Conservation (phyloP, 2,888 invertebrate species). For the Lasioglossum villosulum region DNA sequence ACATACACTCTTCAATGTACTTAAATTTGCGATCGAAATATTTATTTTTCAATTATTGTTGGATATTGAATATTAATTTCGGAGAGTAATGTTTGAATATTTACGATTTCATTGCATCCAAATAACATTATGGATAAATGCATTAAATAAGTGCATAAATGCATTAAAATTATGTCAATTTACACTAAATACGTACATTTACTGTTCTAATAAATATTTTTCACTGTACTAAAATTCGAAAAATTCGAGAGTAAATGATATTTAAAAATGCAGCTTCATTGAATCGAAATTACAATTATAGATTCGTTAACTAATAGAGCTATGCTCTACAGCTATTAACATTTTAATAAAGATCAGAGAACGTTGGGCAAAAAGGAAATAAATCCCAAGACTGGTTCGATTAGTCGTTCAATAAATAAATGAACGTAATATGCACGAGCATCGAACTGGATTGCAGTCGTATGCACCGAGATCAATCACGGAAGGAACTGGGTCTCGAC, state of each 20-base stretch:
- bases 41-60: too few species aligned
- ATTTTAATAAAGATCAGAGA: constrained; percentile 10
- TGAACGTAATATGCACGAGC: constrained; percentile 16
- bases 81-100: too few species aligned
- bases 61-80: too few species aligned
- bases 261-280: neutral
- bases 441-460: constrained; percentile 11
- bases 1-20: neutral
- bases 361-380: neutral
- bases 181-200: too few species aligned
- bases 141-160: neutral
- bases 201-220: too few species aligned
- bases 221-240: neutral
- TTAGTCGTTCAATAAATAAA: constrained; percentile 41
- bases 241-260: neutral
- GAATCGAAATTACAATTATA: neutral
- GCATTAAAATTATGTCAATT: too few species aligned
- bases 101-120: too few species aligned
- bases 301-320: neutral
- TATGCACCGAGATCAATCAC: constrained; percentile 39
- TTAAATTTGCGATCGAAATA: neutral
- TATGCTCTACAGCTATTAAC: neutral
- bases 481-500: constrained; percentile 64
- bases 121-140: neutral
- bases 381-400: neutral